These are phyloP conservation scores for Intellagama lesueurii DNA, from an alignment of 2,797 vertebrate genomes.

Conservation along the genomic window DNA sequence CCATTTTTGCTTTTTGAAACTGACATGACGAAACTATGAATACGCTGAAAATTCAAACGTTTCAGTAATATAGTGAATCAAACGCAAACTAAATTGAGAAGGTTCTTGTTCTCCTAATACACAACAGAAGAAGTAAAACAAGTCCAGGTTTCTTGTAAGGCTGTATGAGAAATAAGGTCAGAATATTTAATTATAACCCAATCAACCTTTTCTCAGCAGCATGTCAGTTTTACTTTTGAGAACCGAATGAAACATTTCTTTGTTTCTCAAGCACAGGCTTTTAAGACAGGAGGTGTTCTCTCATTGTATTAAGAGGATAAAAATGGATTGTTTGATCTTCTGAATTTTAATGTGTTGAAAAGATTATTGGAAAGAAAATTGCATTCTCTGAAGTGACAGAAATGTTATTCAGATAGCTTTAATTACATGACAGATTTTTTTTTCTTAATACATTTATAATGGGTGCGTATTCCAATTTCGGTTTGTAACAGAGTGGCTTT, in stretches of 20 bases:
- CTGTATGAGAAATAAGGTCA: slow-evolving; percentile 80
- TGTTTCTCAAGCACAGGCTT: slow-evolving; percentile 76
- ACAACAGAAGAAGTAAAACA: slow-evolving; percentile 38
- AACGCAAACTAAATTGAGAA: background rate
- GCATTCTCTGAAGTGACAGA: slow-evolving; percentile 81
- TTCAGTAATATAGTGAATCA: background rate
- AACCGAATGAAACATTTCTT: slow-evolving; percentile 85
- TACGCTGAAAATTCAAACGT: background rate
- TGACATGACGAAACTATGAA: background rate
- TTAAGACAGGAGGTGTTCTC: slow-evolving; percentile 74
- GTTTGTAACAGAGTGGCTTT: slow-evolving; percentile 82
- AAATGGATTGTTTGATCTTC: slow-evolving; percentile 83
- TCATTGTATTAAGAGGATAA: slow-evolving; percentile 75
- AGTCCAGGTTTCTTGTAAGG: slow-evolving; percentile 48
- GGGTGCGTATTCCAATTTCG: slow-evolving; percentile 70
- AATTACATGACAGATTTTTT: slow-evolving; percentile 82
- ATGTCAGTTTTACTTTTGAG: slow-evolving; percentile 85
- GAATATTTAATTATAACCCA: slow-evolving; percentile 85
- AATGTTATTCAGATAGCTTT: slow-evolving; percentile 83
- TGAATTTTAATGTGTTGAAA: slow-evolving; percentile 86
- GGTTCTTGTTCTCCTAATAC: slow-evolving; percentile 48
- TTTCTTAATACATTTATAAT: slow-evolving; percentile 80
- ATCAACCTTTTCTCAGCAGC: slow-evolving; percentile 84
- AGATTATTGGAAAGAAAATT: slow-evolving; percentile 85
- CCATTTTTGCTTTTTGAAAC: slow-evolving; percentile 4